Conservation (phyloP, 1,140 invertebrate species). For the Caenorhabditis elegans region WBcel235 BX284606.5:6076001-6076500, state of each 20-base stretch:
- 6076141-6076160: no score
- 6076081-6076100: background rate
- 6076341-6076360: slow-evolving; percentile 8
- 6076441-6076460: background rate
- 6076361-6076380: background rate
- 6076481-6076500: background rate
- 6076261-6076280: background rate
- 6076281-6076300: background rate
- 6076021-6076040: slow-evolving; percentile 12
- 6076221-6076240: slow-evolving; percentile 1
- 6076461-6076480: no score
- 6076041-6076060: no score
- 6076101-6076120: no score
- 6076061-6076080: no score
- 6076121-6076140: no score
- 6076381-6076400: no score
- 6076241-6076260: background rate
- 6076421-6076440: no score
- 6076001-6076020: no score
- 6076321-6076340: slow-evolving; percentile 8
- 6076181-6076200: background rate
- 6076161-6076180: background rate
- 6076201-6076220: slow-evolving; percentile 11
- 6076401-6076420: no score
- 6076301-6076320: slow-evolving; percentile 18